Percentiles rank a stretch among this genome's conserved stretches.
Evolutionary conservation across 2,888 invertebrate species (phyloP).

Genomic region (Chaitophorus viminalis): DNA sequence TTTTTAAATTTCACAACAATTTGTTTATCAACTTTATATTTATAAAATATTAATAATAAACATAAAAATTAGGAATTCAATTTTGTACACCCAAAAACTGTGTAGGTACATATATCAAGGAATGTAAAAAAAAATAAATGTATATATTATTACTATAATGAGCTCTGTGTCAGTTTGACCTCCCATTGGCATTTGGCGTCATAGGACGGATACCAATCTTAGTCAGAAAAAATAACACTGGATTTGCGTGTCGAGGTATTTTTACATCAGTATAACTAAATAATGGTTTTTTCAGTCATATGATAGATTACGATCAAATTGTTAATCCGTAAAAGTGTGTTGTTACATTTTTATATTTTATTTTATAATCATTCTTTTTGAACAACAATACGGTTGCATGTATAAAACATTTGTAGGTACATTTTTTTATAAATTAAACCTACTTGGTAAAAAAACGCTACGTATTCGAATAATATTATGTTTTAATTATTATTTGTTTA

Average conservation of each 20-base stretch:
- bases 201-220: slow-evolving; percentile 43
- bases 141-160: background rate
- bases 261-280: slow-evolving; percentile 14
- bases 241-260: slow-evolving; percentile 19
- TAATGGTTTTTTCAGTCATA: background rate
- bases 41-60: too few relatives aligned
- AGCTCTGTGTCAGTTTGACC: background rate
- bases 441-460: too few relatives aligned
- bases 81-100: too few relatives aligned
- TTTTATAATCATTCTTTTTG: background rate
- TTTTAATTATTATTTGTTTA: too few relatives aligned
- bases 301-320: slow-evolving; percentile 11
- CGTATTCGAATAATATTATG: too few relatives aligned
- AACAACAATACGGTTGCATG: background rate
- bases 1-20: too few relatives aligned
- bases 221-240: slow-evolving; percentile 28
- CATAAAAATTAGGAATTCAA: too few relatives aligned
- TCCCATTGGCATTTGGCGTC: slow-evolving; percentile 32
- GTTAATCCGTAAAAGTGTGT: background rate
- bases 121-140: too few relatives aligned
- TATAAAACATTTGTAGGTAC: too few relatives aligned
- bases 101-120: too few relatives aligned
- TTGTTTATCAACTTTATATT: too few relatives aligned
- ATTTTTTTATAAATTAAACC: too few relatives aligned
- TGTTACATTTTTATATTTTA: background rate